phyloP scores from a whole-genome alignment of 92 coral and sea anemone species.

The Porites lobata region DNA sequence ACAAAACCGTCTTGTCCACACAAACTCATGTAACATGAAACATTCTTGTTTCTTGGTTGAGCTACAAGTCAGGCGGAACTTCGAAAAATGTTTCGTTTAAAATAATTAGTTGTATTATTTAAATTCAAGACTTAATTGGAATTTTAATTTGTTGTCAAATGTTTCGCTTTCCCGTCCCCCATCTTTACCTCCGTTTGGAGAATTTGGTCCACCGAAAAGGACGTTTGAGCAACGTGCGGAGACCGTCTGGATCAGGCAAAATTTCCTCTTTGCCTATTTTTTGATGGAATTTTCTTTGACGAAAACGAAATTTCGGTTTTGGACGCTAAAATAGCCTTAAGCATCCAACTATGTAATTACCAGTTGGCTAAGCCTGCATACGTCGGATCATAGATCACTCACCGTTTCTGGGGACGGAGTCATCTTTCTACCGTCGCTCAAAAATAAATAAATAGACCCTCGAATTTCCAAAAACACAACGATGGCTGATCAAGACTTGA shows the following conservation, averaged over 20 bases:
- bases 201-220: neutral
- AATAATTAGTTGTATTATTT: neutral
- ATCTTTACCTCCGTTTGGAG: neutral
- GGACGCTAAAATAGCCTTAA: neutral
- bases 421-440: too few relatives aligned
- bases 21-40: neutral
- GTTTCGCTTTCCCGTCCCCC: neutral
- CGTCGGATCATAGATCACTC: too few relatives aligned
- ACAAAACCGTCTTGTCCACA: neutral
- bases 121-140: constrained; percentile 1
- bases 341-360: neutral
- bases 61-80: neutral
- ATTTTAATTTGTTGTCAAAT: neutral
- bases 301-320: neutral
- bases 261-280: neutral
- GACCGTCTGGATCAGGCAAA: neutral
- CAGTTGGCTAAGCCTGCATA: neutral
- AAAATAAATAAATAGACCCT: too few relatives aligned
- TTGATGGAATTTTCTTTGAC: neutral
- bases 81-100: neutral
- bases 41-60: neutral
- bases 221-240: neutral
- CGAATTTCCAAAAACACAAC: too few relatives aligned
- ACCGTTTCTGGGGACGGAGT: too few relatives aligned
- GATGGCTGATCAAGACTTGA: too few relatives aligned